Evolutionary conservation across 2,113 vertebrate genomes (phyloP).

Genomic region (Rissa tridactyla): DNA sequence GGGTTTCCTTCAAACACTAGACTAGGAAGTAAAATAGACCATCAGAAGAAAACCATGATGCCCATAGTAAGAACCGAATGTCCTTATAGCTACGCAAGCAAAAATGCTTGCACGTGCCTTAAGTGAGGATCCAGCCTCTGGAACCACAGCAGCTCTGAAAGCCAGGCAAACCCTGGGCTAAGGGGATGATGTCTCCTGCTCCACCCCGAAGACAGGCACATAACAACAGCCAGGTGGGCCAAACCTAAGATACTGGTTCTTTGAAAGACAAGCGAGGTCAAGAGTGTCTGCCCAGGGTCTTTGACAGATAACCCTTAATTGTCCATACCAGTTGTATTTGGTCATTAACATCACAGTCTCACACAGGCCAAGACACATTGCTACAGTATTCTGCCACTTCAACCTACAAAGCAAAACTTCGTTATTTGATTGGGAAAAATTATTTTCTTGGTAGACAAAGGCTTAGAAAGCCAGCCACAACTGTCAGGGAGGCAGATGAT

Average conservation of each 20-base stretch:
- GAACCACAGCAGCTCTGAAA: neutral
- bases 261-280: neutral
- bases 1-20: neutral
- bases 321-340: neutral
- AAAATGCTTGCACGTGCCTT: neutral
- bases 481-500: neutral
- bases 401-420: neutral
- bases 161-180: neutral
- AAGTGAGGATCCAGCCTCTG: fast-evolving
- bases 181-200: neutral
- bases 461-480: neutral
- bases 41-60: neutral
- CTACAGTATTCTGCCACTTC: neutral
- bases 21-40: neutral
- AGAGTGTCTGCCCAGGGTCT: neutral
- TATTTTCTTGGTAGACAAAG: neutral
- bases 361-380: neutral
- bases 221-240: neutral
- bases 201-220: neutral
- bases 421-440: neutral
- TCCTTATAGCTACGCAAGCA: neutral
- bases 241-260: neutral
- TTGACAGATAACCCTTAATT: neutral
- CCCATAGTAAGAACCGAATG: neutral
- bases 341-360: neutral